Evolutionary conservation across 2,797 vertebrate genomes (phyloP), one percentile per base, ranked within the genome.

Genomic region (Mus caroli): DNA sequence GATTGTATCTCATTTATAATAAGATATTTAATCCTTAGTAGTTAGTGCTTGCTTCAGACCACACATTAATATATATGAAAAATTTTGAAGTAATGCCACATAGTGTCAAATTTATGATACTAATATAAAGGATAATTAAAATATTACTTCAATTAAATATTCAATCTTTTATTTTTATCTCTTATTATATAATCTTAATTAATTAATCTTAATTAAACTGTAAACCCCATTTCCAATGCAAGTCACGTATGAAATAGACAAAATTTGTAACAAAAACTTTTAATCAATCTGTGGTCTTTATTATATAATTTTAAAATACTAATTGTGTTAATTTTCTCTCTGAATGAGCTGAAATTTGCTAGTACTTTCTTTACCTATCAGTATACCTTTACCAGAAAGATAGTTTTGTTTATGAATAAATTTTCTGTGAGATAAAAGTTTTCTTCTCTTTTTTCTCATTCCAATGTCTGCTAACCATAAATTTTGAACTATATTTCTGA

Each of bases 271-370:
- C 69, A 8, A 92, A 71, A 54, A 40, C 1, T 15, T 73, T 85
- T 88, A 91, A 46, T 52, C 7, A 89, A 37, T 67, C 10, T 67
- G 50, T 52, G n/a, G 17, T 34, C 19, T 90, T 86, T 11, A 78
- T 58, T 85, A 77, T 31, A 67, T 80, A 62, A 84, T 56, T 17
- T 64, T 22, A 91, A 91, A 69, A 77, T 50, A 62, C 0, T 3
- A 67, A 37, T 84, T 87, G 92, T 58, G 78, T 69, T 88, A 58
- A 46, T 60, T 95, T 96, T 94, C 37, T 77, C 15, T 93, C 17
- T 83, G 13, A 83, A 71, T 37, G 37, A 82, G 28, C 5, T 89
- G 37, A 92, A 95, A 88, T 88, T 94, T 96, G 8, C 6, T 13
- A 85, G 31, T 58, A 73, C 7, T 60, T 92, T 96, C 90, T 84